Conservation (phyloP, 2,113 vertebrate genomes). For the Malurus alboscapulatus region DNA sequence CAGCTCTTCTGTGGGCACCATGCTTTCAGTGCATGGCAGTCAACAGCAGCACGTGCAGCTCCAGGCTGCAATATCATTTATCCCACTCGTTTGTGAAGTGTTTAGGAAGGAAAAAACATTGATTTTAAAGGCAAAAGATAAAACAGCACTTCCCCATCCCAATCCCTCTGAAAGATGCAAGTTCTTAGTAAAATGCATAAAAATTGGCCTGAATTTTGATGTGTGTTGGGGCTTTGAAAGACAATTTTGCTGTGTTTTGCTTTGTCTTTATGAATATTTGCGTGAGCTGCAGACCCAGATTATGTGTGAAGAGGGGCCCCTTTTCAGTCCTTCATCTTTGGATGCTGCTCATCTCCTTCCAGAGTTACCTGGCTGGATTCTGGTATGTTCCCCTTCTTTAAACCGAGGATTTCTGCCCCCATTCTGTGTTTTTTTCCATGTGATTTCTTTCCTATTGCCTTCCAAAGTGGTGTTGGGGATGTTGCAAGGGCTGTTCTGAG, state of each 20-base stretch:
- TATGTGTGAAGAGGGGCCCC: accelerated
- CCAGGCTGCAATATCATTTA: background rate
- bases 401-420: background rate
- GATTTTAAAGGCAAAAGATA: background rate
- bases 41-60: background rate
- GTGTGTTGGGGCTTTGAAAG: background rate
- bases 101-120: background rate
- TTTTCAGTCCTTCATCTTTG: background rate
- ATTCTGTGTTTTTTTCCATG: accelerated
- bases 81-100: background rate
- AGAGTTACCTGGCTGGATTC: background rate
- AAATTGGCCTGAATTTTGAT: background rate
- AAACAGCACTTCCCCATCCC: accelerated
- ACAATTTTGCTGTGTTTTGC: background rate
- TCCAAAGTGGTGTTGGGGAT: background rate
- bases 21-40: background rate
- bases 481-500: background rate
- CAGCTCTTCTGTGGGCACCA: background rate
- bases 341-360: background rate
- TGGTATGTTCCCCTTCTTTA: background rate
- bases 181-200: background rate
- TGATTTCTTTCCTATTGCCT: background rate
- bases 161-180: background rate
- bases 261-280: background rate
- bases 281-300: accelerated